Base-by-base conservation (phyloP, 1,140 invertebrate species). In the Drosophila nannoptera region DNA sequence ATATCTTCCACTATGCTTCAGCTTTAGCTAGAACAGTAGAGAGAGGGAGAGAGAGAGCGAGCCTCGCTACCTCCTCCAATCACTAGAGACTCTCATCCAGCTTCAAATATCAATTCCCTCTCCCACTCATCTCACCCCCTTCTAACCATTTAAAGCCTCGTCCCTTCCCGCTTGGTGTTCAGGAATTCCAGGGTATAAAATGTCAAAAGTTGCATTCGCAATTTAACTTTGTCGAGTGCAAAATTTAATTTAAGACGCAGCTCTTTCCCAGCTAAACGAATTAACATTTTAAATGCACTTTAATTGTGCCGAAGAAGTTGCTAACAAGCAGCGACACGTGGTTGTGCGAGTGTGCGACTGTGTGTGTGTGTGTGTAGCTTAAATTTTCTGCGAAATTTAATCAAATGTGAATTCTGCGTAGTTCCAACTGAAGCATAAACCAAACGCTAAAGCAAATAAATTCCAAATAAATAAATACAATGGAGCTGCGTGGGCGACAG, bases 251-350 rank as follows among this genome's bases (percentile, higher is more conserved):
- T 48, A 55, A 69, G 43, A 52, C 52, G 29, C 60, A 50, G 50
- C 43, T 60, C 50, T 22, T 42, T 46, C 16, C 33, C 35, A 29
- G 38, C 53, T 69, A 69, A 69, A 50, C 63, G 60, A 63, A 69
- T 64, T 69, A 69, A 69, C 67, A 69, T 69, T 63, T 64, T 52
- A 69, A 64, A 69, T 69, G 67, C 60, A 46, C 56, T 69, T 69
- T 56, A 64, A 69, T 69, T 69, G 67, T 69, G 60, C 42, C 59
- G 48, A 31, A 36, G 45, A 48, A 46, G 58, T 48, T 60, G 33
- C 8, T 62, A 63, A 63, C 38, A 43, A 63, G 49, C 31, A 45
- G 49, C 49, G 49, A 63, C 49, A 63, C 60, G 50, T 36, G 16
- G 16, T 4, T 42, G 29, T 32, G n/a, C 11, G 6, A 33, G 22